Base-by-base conservation (phyloP, 2,113 vertebrate species). In the Osmerus eperlanus region DNA sequence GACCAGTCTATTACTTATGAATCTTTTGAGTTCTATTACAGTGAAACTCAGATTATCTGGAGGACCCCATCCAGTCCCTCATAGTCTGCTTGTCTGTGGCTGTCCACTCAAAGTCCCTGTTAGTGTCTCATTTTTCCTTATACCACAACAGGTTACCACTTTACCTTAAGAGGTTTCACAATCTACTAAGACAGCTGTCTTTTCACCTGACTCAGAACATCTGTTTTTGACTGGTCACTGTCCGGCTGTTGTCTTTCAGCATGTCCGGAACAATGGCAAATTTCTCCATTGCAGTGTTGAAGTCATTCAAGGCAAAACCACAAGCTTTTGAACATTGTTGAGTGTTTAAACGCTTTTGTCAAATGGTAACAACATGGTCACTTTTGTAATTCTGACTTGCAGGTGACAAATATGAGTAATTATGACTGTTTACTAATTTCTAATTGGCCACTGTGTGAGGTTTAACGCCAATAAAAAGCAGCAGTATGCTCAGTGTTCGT, bases 401-500 rank as follows among this genome's bases (percentile, higher is more conserved):
- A 70, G 28, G 47, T 70, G n/a, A 56, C 61, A 15, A 63, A 56
- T 19, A 23, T 59, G 21, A 28, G 9, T 14, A 58, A 3, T 55
- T 55, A 4, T 65, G 14, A 41, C 15, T 64, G 7, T 21, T 55
- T 51, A 28, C 52, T 32, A 12, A 15, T 15, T 74, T 18, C 58
- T 68, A 32, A 68, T 62, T 23, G 25, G 74, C 55, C 66, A 60
- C 23, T 60, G 16, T 19, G 25, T 28, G n/a, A 36, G 63, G 3
- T 65, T 6, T 60, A 70, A 29, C 53, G 32, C 25, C 62, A n/a
- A 65, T 65, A 65, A 36, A 65, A 65, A 29, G 32, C 28, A 12
- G 41, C 32, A 47, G 41, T 47, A 47, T 32, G 63, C 29, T 65
- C 28, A 36, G 19, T 47, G 41, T 47, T 47, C 41, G 19, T 3